Evolutionary conservation across 2,888 invertebrate species (phyloP), one percentile per base, ranked within the genome.

Genomic region (Ptilodon capucinus): DNA sequence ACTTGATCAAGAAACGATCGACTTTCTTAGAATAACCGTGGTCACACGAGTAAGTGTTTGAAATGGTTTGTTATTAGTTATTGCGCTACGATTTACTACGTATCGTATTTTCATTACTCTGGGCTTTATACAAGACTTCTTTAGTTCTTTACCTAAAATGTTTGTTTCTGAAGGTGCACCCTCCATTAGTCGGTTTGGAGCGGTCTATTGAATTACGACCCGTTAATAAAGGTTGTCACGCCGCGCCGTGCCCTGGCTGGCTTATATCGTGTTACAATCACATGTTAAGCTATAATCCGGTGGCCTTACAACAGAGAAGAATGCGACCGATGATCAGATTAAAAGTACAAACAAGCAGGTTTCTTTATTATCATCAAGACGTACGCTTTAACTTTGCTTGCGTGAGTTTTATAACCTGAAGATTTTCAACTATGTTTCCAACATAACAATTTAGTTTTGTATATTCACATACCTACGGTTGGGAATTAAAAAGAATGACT

Each of bases 141-240:
- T 42, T 23, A 52, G 23, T 36, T 40, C 40, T 35, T 46, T 46
- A 34, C 23, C 43, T 36, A 46, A 46, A 48, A 34, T 18, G 32
- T 48, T 47, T 56, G 58, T 64, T 58, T 50, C 42, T 50, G 36
- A 62, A 71, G 71, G 69, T 73, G 63, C 60, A 63, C 68, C 69
- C 65, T 75, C 74, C 76, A 78, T 79, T 79, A 79, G 72, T 54
- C 60, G 71, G 69, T 71, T 71, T 66, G 63, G 64, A 68, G 63
- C 52, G 60, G 61, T 66, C 78, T 76, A 81, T 81, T 81, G 68
- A 75, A 76, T 80, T 80, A 80, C 65, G 57, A 53, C 63, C 67
- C 69, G 73, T 68, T 73, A 61, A 68, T 70, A 64, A 60, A 71
- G 65, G 65, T 61, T 64, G 68, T 63, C 66, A 68, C 59, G 57